Conservation (phyloP, 2,797 vertebrate genomes). For the Typhlichthys eigenmanni region DNA sequence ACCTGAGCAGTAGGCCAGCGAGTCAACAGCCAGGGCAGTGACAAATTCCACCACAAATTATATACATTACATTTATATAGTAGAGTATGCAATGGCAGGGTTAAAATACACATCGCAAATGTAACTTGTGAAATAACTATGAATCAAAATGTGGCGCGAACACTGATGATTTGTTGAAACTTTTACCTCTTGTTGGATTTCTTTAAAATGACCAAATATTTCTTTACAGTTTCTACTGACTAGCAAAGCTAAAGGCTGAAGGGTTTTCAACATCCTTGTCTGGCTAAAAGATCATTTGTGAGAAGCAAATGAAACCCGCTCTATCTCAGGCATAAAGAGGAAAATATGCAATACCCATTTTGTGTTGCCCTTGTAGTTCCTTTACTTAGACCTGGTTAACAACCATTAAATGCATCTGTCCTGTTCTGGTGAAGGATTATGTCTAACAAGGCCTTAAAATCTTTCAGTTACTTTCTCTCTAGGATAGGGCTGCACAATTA, state of each 20-base stretch:
- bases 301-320: background rate
- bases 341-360: background rate
- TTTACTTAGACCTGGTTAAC: constrained; percentile 6
- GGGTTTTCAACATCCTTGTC: background rate
- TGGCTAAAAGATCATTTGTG: background rate
- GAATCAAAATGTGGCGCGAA: background rate
- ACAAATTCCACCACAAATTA: constrained; percentile 22
- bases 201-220: background rate
- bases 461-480: constrained; percentile 49
- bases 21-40: constrained; percentile 15
- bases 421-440: constrained; percentile 32
- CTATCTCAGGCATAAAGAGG: background rate
- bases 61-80: constrained; percentile 8
- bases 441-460: constrained; percentile 57
- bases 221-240: background rate
- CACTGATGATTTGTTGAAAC: too few relatives aligned
- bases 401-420: constrained; percentile 50
- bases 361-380: constrained; percentile 6
- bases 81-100: constrained; percentile 12
- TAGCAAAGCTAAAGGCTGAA: background rate
- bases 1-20: constrained; percentile 12
- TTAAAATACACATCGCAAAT: constrained; percentile 8
- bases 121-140: constrained; percentile 12
- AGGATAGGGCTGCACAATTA: too few relatives aligned
- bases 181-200: background rate